A percentile compares a stretch with the other conserved stretches of the same genome.
Conservation (phyloP, 2,113 vertebrate species). For the Cepphus grylle region DNA sequence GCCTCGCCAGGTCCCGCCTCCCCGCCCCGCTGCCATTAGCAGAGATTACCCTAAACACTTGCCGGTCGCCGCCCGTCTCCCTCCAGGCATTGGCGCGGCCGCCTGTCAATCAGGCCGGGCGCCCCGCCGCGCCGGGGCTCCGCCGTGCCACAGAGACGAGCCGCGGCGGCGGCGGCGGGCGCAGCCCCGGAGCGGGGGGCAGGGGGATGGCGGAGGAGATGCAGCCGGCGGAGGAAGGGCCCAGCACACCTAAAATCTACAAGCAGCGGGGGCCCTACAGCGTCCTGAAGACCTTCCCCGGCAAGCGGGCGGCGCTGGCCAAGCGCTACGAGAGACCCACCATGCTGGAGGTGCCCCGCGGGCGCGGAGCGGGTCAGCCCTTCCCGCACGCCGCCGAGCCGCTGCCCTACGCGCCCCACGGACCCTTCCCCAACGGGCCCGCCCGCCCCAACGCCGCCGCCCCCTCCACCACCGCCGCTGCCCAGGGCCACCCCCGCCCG, state of each 20-base stretch:
- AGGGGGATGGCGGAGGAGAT: conserved; percentile 85
- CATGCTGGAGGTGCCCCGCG: conserved; percentile 85
- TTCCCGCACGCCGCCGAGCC: conserved; percentile 71
- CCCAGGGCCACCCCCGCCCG: conserved; percentile 44
- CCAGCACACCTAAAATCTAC: conserved; percentile 86
- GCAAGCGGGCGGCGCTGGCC: conserved; percentile 78
- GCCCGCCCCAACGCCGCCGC: conserved; percentile 78
- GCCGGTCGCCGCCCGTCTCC: conserved; percentile 75
- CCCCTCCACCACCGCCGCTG: conserved; percentile 64
- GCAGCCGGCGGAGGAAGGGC: conserved; percentile 86
- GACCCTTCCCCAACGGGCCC: conserved; percentile 79
- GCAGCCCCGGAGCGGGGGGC: conserved; percentile 41
- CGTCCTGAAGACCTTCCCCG: conserved; percentile 86
- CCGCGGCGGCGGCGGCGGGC: conserved; percentile 42
- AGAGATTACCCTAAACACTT: conserved; percentile 73
- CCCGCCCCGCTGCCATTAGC: conserved; percentile 71
- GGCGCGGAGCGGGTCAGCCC: conserved; percentile 73
- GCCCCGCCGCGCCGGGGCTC: conserved; percentile 59
- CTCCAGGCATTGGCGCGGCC: conserved; percentile 89
- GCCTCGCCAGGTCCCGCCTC: conserved; percentile 63
- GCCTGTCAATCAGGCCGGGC: conserved; percentile 83
- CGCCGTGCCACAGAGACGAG: conserved; percentile 67
- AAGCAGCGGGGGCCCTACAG: conserved; percentile 86
- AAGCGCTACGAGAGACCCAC: conserved; percentile 89
- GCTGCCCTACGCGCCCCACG: conserved; percentile 75